Conservation (phyloP, 1,140 invertebrate species). For the Proales similis region DNA sequence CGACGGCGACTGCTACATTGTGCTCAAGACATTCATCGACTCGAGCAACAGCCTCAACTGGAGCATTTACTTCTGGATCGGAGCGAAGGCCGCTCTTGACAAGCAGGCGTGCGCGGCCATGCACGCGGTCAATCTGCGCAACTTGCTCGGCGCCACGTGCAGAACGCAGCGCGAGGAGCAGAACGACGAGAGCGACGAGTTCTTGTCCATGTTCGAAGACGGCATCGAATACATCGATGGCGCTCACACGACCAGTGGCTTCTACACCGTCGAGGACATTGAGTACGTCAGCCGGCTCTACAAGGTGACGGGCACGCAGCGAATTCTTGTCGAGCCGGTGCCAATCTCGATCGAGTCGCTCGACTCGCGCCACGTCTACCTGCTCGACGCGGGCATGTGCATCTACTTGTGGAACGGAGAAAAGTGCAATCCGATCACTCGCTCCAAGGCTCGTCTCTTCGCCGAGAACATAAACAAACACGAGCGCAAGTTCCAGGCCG, state of each 20-base stretch:
- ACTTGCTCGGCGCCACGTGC: slow-evolving; percentile 84
- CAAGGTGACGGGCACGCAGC: slow-evolving; percentile 66
- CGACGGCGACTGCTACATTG: slow-evolving; percentile 96
- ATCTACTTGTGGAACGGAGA: slow-evolving; percentile 83
- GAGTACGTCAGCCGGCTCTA: slow-evolving; percentile 50
- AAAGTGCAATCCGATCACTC: slow-evolving; percentile 83
- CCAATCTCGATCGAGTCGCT: slow-evolving; percentile 59
- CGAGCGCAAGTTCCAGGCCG: slow-evolving; percentile 87
- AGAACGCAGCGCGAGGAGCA: slow-evolving; percentile 97
- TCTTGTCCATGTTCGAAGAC: slow-evolving; percentile 85
- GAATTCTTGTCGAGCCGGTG: slow-evolving; percentile 83
- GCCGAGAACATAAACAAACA: slow-evolving; percentile 98
- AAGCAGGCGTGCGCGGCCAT: slow-evolving; percentile 97
- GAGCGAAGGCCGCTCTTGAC: slow-evolving; percentile 85
- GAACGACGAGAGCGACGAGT: slow-evolving; percentile 88
- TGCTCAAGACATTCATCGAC: slow-evolving; percentile 82
- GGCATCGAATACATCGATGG: slow-evolving; percentile 74
- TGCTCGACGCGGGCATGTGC: slow-evolving; percentile 76
- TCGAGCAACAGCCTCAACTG: slow-evolving; percentile 74
- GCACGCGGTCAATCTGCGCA: slow-evolving; percentile 94
- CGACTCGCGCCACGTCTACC: slow-evolving; percentile 82
- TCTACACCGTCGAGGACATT: slow-evolving; percentile 91
- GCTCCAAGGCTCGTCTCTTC: slow-evolving; percentile 84
- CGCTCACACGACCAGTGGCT: slow-evolving; percentile 87
- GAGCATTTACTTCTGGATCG: slow-evolving; percentile 99